Base-by-base conservation (phyloP, 2,113 vertebrate genomes). In the Parus major region DNA sequence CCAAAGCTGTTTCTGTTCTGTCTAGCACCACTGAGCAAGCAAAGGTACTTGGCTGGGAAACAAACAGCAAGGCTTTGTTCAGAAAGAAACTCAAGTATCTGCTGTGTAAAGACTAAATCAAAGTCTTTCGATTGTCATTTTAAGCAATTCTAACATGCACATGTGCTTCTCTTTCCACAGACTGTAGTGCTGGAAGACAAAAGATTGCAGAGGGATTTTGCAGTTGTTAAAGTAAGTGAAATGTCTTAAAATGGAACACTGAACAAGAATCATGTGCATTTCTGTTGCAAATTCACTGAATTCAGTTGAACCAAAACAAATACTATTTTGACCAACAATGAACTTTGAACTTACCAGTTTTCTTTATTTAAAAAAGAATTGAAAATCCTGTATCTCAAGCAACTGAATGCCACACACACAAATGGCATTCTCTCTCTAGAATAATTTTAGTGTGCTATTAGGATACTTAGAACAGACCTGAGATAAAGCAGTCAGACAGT, bases 301-400 rank as follows among this genome's bases (percentile, higher is more conserved):
- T 73, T 84, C n/a, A 59, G 47, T 53, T 3, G 9, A 86, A 71
- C 25, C 24, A 50, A 86, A 92, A 25, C 10, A 73, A 59, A 56
- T 52, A 53, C 3, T 78, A 12, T 49, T 91, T 78, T 57, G 52
- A 52, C 4, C 13, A 72, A 31, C 61, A 78, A 47, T 57, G 55
- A 91, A 36, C 22, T 22, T 27, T 53, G 15, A 39, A 14, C 21
- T 88, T 64, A 83, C 10, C 23, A 29, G 25, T 39, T 61, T 66
- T 57, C 11, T 59, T 87, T 41, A 60, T 17, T 42, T 4, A 44
- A 86, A 52, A 5, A 39, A 42, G 41, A 64, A 5, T 3, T 33
- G 39, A 1, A 36, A 50, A 61, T 11, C 9, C 5, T 4, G 0
- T n/a, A 25, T 60, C 31, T 57, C 5, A 5, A 22, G 19, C 47